Conservation (phyloP, 2,113 vertebrate genomes). For the Gavialis gangeticus region DNA sequence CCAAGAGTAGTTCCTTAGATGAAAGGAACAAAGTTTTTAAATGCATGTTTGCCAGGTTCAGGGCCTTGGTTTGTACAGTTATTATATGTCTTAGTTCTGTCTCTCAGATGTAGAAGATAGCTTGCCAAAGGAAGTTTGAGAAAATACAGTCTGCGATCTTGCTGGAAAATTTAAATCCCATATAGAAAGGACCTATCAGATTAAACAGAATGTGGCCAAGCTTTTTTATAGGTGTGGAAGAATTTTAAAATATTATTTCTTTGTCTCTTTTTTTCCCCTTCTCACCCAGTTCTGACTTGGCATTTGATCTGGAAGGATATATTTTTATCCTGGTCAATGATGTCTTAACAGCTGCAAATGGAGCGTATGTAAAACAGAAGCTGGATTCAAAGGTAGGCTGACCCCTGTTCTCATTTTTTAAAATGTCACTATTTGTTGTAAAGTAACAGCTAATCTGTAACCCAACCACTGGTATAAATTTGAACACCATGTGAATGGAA, state of each 20-base stretch:
- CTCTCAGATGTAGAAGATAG: background rate
- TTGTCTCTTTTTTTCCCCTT: fast-evolving
- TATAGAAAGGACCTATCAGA: background rate
- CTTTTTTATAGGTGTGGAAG: fast-evolving
- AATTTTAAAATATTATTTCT: background rate
- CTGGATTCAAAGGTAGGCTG: constrained; percentile 92
- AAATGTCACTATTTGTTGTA: background rate
- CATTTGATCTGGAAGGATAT: constrained; percentile 95
- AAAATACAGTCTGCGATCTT: background rate
- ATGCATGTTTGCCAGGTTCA: background rate
- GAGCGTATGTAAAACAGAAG: constrained; percentile 96
- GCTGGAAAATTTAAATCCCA: background rate
- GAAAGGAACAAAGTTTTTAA: background rate
- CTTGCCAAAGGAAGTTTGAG: background rate
- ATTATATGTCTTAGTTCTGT: background rate
- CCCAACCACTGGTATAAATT: background rate
- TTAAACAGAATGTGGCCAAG: background rate
- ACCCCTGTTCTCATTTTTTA: background rate
- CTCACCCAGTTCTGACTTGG: constrained; percentile 86
- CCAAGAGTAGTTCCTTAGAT: background rate
- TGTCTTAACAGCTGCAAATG: constrained; percentile 92
- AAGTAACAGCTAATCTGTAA: background rate
- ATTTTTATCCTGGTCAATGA: constrained; percentile 93
- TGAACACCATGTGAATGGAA: background rate
- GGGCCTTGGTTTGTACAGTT: background rate